Evolutionary conservation across 1,140 invertebrate species (phyloP).

Genomic region (Cotesia chilonis): DNA sequence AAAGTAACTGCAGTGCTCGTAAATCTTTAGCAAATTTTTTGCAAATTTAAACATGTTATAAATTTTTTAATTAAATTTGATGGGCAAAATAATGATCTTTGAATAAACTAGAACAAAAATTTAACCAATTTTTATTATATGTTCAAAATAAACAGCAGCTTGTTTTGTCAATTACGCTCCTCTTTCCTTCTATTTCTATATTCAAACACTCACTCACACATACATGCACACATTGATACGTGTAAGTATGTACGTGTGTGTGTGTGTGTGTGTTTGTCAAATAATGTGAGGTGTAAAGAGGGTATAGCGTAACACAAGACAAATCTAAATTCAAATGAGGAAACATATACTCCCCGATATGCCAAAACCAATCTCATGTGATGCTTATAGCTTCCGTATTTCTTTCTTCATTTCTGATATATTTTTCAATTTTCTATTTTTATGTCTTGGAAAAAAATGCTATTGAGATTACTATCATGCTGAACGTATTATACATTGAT

Average conservation of each 20-base stretch:
- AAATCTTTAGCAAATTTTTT: too few species aligned
- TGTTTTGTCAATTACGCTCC: too few species aligned
- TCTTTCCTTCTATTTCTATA: too few species aligned
- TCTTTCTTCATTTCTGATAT: slow-evolving; percentile 16
- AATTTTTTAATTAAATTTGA: too few species aligned
- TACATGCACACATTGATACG: too few species aligned
- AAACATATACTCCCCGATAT: slow-evolving; percentile 43
- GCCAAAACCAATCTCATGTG: slow-evolving; percentile 51
- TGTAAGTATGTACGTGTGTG: neutral
- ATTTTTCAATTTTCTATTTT: neutral
- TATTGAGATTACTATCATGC: slow-evolving; percentile 27
- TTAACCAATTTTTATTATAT: too few species aligned
- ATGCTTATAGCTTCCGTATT: slow-evolving; percentile 47
- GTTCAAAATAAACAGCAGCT: too few species aligned
- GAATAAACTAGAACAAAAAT: too few species aligned
- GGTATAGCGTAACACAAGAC: slow-evolving; percentile 37
- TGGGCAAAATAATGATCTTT: too few species aligned
- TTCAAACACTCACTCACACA: too few species aligned
- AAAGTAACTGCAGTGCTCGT: too few species aligned
- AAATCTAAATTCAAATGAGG: slow-evolving; percentile 63
- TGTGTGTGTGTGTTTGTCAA: neutral
- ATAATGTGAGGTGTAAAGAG: neutral
- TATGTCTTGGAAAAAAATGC: neutral
- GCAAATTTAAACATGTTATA: too few species aligned
- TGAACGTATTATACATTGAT: neutral